These are phyloP conservation scores for Sylvilagus bachmani DNA, from an alignment of 2,113 vertebrate genomes.

Conservation along the genomic window DNA sequence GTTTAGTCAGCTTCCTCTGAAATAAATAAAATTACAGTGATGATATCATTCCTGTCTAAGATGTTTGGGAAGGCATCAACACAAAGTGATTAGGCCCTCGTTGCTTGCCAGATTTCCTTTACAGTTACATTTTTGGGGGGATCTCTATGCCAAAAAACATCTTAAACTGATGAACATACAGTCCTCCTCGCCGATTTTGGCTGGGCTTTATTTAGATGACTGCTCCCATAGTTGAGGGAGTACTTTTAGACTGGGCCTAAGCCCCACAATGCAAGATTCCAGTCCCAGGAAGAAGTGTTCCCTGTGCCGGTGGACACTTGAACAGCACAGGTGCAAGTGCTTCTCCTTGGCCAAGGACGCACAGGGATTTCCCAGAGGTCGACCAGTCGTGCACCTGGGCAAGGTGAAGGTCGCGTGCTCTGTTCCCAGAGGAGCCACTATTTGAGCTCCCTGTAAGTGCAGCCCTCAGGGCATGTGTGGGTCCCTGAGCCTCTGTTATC, in stretches of 20 bases:
- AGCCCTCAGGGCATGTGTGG: not conserved
- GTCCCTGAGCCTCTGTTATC: not conserved
- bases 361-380: conserved; percentile 42
- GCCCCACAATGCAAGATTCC: conserved; percentile 69
- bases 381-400: not conserved
- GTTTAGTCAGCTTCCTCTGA: conserved; percentile 80
- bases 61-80: conserved; percentile 79
- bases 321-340: conserved; percentile 30
- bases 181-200: conserved; percentile 74
- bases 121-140: conserved; percentile 67
- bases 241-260: conserved; percentile 67
- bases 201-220: conserved; percentile 77
- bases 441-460: not conserved
- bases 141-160: conserved; percentile 81
- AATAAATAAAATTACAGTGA: conserved; percentile 79
- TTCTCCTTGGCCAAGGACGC: conserved; percentile 66
- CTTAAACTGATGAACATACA: conserved; percentile 82
- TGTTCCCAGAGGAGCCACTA: not conserved
- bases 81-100: conserved; percentile 75
- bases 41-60: conserved; percentile 81
- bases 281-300: conserved; percentile 68
- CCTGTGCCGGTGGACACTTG: conserved; percentile 64
- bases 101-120: conserved; percentile 82
- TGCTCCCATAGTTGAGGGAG: conserved; percentile 76
- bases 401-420: not conserved